These are phyloP conservation scores for Enteromius thamalakanensis DNA, from an alignment of 2,797 vertebrate species.

Conservation along the genomic window DNA sequence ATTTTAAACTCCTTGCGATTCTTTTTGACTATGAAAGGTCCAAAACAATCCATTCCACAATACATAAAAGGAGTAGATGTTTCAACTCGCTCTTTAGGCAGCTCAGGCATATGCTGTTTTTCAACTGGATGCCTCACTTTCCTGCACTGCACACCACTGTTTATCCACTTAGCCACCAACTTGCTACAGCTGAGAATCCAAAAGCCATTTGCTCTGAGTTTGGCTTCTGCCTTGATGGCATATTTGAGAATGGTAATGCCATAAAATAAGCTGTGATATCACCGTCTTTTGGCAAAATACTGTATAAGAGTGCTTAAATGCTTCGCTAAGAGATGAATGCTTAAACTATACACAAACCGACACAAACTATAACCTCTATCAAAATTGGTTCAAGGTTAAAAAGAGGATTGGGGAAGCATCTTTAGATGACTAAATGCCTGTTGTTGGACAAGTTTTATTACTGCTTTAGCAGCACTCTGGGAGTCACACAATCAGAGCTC, in stretches of 20 bases:
- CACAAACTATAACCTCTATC: too few species aligned
- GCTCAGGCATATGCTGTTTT: conserved; percentile 41
- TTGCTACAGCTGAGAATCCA: conserved; percentile 27
- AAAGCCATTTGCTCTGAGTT: conserved; percentile 31
- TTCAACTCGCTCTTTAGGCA: conserved; percentile 13
- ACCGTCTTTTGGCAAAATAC: conserved; percentile 27
- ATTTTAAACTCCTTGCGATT: conserved; percentile 14
- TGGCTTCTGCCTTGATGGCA: conserved; percentile 9
- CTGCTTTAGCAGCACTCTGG: conserved; percentile 22
- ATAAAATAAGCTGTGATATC: conserved; percentile 28
- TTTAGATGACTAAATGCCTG: conserved; percentile 43
- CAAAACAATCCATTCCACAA: conserved; percentile 30
- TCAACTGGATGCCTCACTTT: conserved; percentile 22
- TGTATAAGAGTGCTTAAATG: neutral
- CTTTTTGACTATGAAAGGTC: conserved; percentile 20
- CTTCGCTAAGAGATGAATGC: neutral
- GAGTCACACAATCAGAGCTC: conserved; percentile 10
- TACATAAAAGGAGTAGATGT: conserved; percentile 32
- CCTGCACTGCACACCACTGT: neutral
- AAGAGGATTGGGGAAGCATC: neutral
- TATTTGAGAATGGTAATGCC: neutral
- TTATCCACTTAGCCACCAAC: conserved; percentile 27
- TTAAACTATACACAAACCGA: too few species aligned
- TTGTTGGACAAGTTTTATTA: conserved; percentile 48
- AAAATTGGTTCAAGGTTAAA: neutral